Conservation (phyloP, 2,888 invertebrate species). For the Ophioninae sp. region DNA sequence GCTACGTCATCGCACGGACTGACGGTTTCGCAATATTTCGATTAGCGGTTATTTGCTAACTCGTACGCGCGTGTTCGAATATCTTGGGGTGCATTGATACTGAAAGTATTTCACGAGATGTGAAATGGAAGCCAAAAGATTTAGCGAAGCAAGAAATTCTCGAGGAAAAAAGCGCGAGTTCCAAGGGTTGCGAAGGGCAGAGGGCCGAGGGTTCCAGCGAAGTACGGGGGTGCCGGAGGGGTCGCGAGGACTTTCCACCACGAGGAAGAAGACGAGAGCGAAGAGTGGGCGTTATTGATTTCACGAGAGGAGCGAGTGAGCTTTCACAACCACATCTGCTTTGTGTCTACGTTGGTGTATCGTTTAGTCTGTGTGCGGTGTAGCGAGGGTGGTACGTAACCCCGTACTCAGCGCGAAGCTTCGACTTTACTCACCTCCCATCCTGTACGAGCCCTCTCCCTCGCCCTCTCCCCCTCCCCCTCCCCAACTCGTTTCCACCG, state of each 20-base stretch:
- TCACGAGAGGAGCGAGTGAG: slow-evolving; percentile 52
- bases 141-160: background rate
- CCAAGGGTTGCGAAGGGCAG: background rate
- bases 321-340: slow-evolving; percentile 41
- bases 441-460: background rate
- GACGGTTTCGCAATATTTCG: background rate
- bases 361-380: background rate
- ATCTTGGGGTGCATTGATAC: background rate
- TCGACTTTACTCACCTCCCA: slow-evolving; percentile 55
- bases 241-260: slow-evolving; percentile 21
- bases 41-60: background rate
- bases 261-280: slow-evolving; percentile 37
- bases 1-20: background rate
- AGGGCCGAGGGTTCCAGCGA: background rate
- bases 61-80: background rate
- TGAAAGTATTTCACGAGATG: background rate
- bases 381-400: slow-evolving; percentile 12
- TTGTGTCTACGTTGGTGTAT: background rate
- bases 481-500: background rate
- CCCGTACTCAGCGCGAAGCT: slow-evolving; percentile 26
- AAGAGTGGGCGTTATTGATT: slow-evolving; percentile 61
- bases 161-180: background rate
- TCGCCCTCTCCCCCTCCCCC: too few species aligned
- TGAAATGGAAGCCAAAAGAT: background rate
- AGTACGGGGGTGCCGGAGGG: background rate